Conservation (phyloP, 2,113 vertebrate species). For the Columba janthina region DNA sequence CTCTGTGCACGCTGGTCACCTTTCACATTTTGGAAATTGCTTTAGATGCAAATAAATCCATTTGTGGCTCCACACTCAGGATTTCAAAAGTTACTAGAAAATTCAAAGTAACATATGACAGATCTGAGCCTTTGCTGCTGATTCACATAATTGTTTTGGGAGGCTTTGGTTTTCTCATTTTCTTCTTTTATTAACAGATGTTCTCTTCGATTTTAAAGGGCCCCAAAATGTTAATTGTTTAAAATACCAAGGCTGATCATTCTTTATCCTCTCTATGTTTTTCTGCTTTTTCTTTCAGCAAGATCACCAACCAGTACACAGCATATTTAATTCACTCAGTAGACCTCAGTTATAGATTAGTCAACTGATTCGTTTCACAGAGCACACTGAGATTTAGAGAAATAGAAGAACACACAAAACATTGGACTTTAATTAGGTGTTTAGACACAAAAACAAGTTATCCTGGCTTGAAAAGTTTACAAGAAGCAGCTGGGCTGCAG, state of each 20-base stretch:
- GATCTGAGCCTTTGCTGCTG: neutral
- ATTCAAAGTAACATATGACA: neutral
- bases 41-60: slow-evolving; percentile 2
- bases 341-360: neutral
- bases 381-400: neutral
- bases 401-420: neutral
- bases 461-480: neutral
- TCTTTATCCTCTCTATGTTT: neutral
- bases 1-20: neutral
- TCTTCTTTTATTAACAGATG: slow-evolving; percentile 14
- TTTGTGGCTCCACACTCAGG: neutral
- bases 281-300: neutral
- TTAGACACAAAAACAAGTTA: neutral
- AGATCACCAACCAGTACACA: neutral
- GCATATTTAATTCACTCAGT: neutral
- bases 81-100: neutral
- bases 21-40: slow-evolving; percentile 16
- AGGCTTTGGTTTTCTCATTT: slow-evolving; percentile 9
- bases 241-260: neutral
- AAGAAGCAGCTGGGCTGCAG: neutral
- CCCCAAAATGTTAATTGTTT: slow-evolving; percentile 43
- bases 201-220: neutral
- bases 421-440: neutral
- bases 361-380: neutral
- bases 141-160: neutral